A percentile compares a stretch with the other conserved stretches of the same genome.
These are phyloP conservation scores for Paramisgurnus dabryanus DNA, from an alignment of 2,113 vertebrate genomes.

Conservation along the genomic window DNA sequence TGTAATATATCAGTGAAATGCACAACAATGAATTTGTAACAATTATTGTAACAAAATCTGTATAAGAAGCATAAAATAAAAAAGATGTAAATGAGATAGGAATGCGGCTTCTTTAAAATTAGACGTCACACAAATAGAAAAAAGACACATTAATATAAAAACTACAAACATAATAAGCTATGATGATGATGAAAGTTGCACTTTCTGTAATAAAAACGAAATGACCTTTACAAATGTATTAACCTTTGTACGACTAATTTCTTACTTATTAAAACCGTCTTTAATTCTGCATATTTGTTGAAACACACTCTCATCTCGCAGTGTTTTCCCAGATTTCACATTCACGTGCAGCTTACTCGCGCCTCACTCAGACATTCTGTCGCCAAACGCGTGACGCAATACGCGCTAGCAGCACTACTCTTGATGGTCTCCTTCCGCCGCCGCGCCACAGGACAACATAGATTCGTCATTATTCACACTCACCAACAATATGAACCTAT, in stretches of 20 bases:
- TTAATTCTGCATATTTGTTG: conserved; percentile 14
- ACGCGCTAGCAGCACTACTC: conserved; percentile 61
- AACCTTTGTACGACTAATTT: background rate
- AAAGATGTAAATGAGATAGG: too few species aligned
- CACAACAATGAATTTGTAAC: too few species aligned
- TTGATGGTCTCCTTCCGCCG: conserved; percentile 71
- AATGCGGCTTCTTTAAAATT: background rate
- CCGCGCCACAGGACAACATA: conserved; percentile 65
- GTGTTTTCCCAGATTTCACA: conserved; percentile 76
- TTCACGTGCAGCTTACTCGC: conserved; percentile 77
- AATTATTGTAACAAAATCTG: too few species aligned
- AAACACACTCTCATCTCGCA: conserved; percentile 49
- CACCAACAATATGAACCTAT: background rate
- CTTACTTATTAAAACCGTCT: background rate
- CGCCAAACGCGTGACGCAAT: conserved; percentile 80
- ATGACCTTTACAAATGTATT: background rate
- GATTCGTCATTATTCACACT: conserved; percentile 56
- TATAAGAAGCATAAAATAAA: too few species aligned
- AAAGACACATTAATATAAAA: background rate
- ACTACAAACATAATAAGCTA: background rate
- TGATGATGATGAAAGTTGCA: background rate
- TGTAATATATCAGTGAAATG: too few species aligned
- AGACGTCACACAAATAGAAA: background rate
- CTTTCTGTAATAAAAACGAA: background rate
- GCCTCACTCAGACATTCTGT: conserved; percentile 83